Conservation (phyloP, 2,797 vertebrate genomes). For the Crenichthys baileyi region DNA sequence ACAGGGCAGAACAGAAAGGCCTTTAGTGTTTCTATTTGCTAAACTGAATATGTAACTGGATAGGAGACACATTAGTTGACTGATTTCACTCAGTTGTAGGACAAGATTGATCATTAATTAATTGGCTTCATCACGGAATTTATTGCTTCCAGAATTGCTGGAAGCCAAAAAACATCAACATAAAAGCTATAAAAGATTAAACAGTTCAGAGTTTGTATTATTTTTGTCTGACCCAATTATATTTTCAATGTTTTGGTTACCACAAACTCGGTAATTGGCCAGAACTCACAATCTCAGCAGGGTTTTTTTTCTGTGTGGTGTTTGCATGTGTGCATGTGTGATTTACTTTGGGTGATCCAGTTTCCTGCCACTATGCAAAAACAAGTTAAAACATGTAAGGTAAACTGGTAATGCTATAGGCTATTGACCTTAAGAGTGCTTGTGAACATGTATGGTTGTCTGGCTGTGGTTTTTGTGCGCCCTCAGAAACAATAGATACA, state of each 20-base stretch:
- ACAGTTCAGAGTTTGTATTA: background rate
- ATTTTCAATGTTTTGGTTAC: background rate
- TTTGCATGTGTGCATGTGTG: background rate
- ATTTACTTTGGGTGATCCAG: background rate
- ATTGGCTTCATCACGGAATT: slow-evolving; percentile 21
- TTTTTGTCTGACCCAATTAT: slow-evolving; percentile 8
- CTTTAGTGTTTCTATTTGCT: slow-evolving; percentile 51
- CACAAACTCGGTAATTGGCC: background rate
- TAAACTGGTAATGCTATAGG: background rate
- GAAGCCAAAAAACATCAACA: slow-evolving; percentile 5
- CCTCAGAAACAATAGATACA: background rate
- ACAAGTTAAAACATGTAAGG: background rate
- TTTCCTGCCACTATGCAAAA: background rate
- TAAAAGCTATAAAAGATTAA: slow-evolving; percentile 4
- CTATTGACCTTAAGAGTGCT: background rate
- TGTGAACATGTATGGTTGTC: background rate
- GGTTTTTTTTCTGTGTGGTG: background rate
- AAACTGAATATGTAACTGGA: slow-evolving; percentile 34
- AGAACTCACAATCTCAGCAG: background rate
- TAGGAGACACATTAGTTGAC: slow-evolving; percentile 25
- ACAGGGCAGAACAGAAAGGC: slow-evolving; percentile 36
- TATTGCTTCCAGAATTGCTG: slow-evolving; percentile 22
- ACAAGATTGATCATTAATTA: slow-evolving; percentile 45
- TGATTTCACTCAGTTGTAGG: slow-evolving; percentile 20
- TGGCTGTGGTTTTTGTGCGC: background rate